Evolutionary conservation across 2,797 vertebrate species (phyloP).

Genomic region (Parauchenoglanis ngamensis): DNA sequence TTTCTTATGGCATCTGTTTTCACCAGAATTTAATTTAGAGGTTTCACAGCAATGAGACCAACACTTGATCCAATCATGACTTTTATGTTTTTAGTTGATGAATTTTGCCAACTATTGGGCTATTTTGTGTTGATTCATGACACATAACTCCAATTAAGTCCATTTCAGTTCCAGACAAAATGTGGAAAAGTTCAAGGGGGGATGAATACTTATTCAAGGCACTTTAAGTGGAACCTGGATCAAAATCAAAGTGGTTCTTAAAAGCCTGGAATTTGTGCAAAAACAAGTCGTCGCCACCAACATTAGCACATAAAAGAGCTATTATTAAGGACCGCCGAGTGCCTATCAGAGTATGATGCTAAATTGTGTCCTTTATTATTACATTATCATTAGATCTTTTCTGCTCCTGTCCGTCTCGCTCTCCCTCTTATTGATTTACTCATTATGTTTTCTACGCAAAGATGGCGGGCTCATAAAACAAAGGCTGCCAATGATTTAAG

Average conservation of each 20-base stretch:
- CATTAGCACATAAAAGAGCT: conserved; percentile 1
- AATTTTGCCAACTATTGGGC: not conserved
- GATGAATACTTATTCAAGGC: not conserved
- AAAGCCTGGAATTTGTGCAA: conserved; percentile 13
- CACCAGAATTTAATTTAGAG: not conserved
- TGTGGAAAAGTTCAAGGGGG: conserved; percentile 9
- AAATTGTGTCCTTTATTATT: not conserved
- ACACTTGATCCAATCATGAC: not conserved
- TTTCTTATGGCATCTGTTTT: not conserved
- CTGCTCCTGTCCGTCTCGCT: not conserved
- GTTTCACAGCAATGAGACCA: not conserved
- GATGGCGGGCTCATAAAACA: not conserved
- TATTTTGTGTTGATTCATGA: conserved; percentile 9
- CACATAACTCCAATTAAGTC: conserved; percentile 1
- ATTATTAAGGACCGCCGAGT: not conserved
- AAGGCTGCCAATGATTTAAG: not conserved
- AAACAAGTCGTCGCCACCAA: not conserved
- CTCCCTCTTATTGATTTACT: not conserved
- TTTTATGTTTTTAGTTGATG: not conserved
- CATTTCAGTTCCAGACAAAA: conserved; percentile 3
- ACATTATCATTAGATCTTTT: not conserved
- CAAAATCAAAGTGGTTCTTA: conserved; percentile 25
- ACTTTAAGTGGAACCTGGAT: conserved; percentile 33
- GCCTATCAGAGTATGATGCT: not conserved
- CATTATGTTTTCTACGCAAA: not conserved